phyloP scores from a whole-genome alignment of 2,797 vertebrate species.

The Neosilurus hyrtlii region DNA sequence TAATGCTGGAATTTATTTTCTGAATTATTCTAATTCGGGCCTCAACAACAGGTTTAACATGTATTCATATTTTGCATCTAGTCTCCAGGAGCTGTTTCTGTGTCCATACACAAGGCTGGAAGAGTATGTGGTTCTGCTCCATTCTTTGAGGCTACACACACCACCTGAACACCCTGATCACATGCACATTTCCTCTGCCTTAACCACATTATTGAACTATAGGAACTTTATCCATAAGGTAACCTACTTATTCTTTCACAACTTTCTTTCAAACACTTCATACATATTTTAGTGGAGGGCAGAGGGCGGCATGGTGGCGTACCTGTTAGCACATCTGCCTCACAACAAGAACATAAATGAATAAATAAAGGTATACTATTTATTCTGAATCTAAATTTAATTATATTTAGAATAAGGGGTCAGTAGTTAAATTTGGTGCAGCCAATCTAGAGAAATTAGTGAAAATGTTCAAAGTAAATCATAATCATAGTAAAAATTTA shows the following conservation, averaged over 20 bases:
- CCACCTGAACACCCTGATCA: conserved; percentile 72
- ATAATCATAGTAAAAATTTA: no score
- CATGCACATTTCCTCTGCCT: conserved; percentile 68
- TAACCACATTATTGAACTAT: conserved; percentile 69
- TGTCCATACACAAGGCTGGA: conserved; percentile 75
- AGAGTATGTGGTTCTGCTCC: conserved; percentile 80
- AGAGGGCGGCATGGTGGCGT: no score
- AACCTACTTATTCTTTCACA: background rate
- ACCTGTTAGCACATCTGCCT: no score
- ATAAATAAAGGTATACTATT: no score
- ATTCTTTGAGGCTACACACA: conserved; percentile 75
- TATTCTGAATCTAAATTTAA: no score
- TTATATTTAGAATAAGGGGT: no score
- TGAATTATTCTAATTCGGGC: background rate
- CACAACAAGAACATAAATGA: no score
- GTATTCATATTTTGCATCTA: conserved; percentile 46
- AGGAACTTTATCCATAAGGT: conserved; percentile 77
- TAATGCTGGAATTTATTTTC: conserved; percentile 50
- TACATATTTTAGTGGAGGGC: no score
- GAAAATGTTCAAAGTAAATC: no score
- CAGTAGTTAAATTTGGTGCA: no score
- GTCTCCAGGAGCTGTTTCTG: conserved; percentile 83
- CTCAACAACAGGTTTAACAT: background rate
- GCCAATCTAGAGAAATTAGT: no score
- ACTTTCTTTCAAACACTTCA: background rate